Evolutionary conservation across 1,140 invertebrate genomes (phyloP).

Genomic region (Mizuhopecten yessoensis): DNA sequence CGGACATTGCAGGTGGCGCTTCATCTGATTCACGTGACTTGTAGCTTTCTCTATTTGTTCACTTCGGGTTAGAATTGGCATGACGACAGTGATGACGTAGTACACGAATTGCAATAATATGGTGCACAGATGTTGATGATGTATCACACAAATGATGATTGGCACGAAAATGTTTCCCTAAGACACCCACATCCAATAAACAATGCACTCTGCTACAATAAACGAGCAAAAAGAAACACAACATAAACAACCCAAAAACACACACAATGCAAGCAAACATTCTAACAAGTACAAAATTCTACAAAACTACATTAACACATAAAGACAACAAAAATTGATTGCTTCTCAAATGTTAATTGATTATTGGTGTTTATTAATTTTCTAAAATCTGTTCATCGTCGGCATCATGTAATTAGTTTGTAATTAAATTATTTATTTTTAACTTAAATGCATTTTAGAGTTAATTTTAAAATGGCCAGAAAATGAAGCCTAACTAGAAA

Average conservation of each 20-base stretch:
- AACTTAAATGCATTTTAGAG: background rate
- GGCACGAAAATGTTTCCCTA: slow-evolving; percentile 30
- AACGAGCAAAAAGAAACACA: slow-evolving; percentile 13
- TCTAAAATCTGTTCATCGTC: background rate
- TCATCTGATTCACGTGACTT: slow-evolving; percentile 57
- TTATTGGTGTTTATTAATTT: background rate
- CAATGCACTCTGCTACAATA: slow-evolving; percentile 27
- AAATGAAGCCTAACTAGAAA: background rate
- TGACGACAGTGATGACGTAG: slow-evolving; percentile 40
- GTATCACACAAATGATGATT: background rate
- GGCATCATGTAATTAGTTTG: background rate
- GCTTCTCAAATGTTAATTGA: slow-evolving; percentile 8
- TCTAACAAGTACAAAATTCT: background rate
- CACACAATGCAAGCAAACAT: background rate
- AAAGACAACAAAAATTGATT: background rate
- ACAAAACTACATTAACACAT: background rate
- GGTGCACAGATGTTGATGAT: slow-evolving; percentile 29
- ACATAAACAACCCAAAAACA: background rate
- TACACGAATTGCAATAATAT: background rate
- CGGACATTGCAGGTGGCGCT: slow-evolving; percentile 58
- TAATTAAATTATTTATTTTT: slow-evolving; percentile 23
- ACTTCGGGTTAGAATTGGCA: slow-evolving; percentile 62
- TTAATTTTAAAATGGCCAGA: background rate
- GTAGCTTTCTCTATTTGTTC: slow-evolving; percentile 60
- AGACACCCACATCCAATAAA: slow-evolving; percentile 33